Evolutionary conservation across 2,888 invertebrate genomes (phyloP), one percentile per base, ranked within the genome.

Genomic region (Pyrocoelia pectoralis): DNA sequence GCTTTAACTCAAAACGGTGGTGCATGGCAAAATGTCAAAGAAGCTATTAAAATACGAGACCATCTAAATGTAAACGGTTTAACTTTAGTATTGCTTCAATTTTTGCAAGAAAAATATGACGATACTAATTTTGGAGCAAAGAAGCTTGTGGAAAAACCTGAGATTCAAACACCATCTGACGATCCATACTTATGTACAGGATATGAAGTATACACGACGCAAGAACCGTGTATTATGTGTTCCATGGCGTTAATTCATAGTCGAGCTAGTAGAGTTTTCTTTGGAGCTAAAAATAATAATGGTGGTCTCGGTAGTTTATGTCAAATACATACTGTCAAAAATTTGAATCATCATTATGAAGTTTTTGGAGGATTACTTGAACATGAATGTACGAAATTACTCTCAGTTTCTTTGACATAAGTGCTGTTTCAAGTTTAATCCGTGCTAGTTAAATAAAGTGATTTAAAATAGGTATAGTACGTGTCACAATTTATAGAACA

Each of bases 181-280:
- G 87, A 88, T 1, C 89, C 92, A 0, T 95, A 95, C 79, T 81
- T 95, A 50, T 95, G 95, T 81, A 95, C 97, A 0, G 93, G 93
- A 1, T 95, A 93, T 79, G 90, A 94, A 82, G 81, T 93, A 1
- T 97, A 94, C 77, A 78, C 93, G 41, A 86, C 91, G 0, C 85
- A 86, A 64, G 98, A 98, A 78, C 97, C 98, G 0, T 98, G 98
- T 81, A 78, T 93, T 0, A 94, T 98, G 91, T 98, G 98, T 82
- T 85, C 95, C 0, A 98, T 98, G 98, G 97, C 93, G 0, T 82
- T 98, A 56, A 86, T 97, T 0, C 98, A 98, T 80, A 94, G 95
- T n/a, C 84, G 98, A 66, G 89, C 88, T 0, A 88, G 88, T 55
- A 84, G 93, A 61, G 88, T 97, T 1, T 97, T 97, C 79, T 97